Evolutionary conservation across 2,797 vertebrate species (phyloP).

Genomic region (Bradypodion ventrale): DNA sequence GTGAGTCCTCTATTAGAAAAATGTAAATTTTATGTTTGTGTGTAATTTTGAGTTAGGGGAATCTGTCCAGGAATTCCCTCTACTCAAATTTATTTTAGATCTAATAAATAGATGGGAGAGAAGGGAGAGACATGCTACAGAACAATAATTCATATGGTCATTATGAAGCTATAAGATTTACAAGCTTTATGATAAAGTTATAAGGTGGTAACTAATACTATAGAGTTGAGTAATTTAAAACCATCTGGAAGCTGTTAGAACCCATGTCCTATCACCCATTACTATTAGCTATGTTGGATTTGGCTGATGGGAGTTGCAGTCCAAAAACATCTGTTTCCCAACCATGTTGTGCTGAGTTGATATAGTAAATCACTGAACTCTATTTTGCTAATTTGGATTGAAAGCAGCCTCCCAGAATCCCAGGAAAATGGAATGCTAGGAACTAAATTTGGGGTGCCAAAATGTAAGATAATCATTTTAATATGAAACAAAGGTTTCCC

Average conservation of each 20-base stretch:
- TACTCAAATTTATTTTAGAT: background rate
- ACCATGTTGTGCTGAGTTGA: too few relatives aligned
- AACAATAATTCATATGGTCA: background rate
- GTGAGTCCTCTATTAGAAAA: background rate
- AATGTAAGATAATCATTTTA: background rate
- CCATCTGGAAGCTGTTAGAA: background rate
- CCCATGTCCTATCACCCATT: background rate
- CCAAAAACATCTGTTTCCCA: too few relatives aligned
- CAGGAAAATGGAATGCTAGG: background rate
- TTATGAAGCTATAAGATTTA: background rate
- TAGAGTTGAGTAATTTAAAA: background rate
- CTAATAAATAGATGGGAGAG: background rate
- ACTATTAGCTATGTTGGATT: background rate
- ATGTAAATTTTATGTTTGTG: background rate
- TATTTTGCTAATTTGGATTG: background rate
- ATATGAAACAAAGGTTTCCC: too few relatives aligned
- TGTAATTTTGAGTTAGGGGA: background rate
- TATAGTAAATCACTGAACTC: background rate
- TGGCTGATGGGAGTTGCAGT: background rate
- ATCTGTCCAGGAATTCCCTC: background rate
- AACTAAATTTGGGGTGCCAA: background rate
- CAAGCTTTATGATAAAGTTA: background rate
- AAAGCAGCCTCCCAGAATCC: background rate
- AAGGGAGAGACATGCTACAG: background rate
- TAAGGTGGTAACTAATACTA: background rate